These are phyloP conservation scores for Corythornis leucogaster DNA, from an alignment of 2,797 vertebrate genomes.

Conservation along the genomic window DNA sequence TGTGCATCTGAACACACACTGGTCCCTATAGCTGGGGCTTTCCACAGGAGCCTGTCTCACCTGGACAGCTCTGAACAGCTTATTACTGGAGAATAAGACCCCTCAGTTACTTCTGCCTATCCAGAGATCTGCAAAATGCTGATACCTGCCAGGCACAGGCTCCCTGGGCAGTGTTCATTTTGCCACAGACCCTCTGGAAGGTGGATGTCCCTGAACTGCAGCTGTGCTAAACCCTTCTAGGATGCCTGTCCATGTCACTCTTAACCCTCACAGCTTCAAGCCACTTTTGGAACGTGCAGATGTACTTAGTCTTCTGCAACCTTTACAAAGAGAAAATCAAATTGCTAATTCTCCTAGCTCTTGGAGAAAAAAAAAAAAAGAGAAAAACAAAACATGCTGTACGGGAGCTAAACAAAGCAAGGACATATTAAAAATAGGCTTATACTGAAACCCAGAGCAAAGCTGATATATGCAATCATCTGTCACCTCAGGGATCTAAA, in stretches of 20 bases:
- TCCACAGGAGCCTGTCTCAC: neutral
- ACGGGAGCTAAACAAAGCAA: neutral
- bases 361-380: neutral
- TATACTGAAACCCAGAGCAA: neutral
- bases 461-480: neutral
- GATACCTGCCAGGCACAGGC: rapidly evolving
- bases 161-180: neutral
- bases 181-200: neutral
- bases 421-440: neutral
- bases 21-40: neutral
- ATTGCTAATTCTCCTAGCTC: neutral
- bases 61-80: neutral
- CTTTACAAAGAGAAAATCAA: neutral
- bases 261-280: neutral
- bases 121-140: rapidly evolving
- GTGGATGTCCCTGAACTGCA: neutral
- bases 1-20: neutral
- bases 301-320: neutral
- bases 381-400: neutral
- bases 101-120: rapidly evolving
- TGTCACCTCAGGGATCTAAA: neutral
- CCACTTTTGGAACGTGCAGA: neutral
- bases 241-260: rapidly evolving
- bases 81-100: neutral
- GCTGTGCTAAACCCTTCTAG: neutral